These are phyloP conservation scores for Brachionus asplanchnoidis DNA, from an alignment of 1,140 invertebrate genomes.

Conservation along the genomic window DNA sequence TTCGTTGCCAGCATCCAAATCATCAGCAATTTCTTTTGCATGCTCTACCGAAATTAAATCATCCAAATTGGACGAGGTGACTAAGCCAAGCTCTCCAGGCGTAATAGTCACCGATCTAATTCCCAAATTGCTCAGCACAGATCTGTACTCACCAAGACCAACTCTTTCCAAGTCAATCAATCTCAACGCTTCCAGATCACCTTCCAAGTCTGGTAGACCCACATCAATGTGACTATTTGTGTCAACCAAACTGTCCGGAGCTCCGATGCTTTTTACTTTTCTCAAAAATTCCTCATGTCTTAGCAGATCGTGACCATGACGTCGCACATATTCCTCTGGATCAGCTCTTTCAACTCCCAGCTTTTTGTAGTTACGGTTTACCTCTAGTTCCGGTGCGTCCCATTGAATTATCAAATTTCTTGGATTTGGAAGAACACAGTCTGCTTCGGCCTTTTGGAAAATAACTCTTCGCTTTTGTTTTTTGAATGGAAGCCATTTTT, in stretches of 20 bases:
- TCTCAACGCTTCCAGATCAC: conserved; percentile 12
- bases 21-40: neutral
- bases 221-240: neutral
- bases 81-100: neutral
- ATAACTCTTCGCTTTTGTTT: conserved; percentile 36
- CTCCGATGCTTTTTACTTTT: neutral
- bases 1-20: neutral
- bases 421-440: neutral
- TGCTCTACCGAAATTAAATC: neutral
- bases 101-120: neutral
- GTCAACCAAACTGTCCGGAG: neutral
- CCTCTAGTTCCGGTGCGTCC: conserved; percentile 21
- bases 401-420: conserved; percentile 41
- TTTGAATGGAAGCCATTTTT: conserved; percentile 41
- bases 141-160: conserved; percentile 14
- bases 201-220: conserved; percentile 13
- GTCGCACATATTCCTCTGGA: neutral
- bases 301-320: neutral
- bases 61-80: neutral
- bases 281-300: neutral
- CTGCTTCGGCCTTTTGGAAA: conserved; percentile 1
- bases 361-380: neutral
- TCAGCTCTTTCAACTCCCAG: neutral
- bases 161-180: conserved; percentile 8
- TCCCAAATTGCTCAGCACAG: neutral